A percentile compares a stretch with the other conserved stretches of the same genome.
These are phyloP conservation scores for Gobionotothen gibberifrons DNA, from an alignment of 2,797 vertebrate genomes.

Conservation along the genomic window DNA sequence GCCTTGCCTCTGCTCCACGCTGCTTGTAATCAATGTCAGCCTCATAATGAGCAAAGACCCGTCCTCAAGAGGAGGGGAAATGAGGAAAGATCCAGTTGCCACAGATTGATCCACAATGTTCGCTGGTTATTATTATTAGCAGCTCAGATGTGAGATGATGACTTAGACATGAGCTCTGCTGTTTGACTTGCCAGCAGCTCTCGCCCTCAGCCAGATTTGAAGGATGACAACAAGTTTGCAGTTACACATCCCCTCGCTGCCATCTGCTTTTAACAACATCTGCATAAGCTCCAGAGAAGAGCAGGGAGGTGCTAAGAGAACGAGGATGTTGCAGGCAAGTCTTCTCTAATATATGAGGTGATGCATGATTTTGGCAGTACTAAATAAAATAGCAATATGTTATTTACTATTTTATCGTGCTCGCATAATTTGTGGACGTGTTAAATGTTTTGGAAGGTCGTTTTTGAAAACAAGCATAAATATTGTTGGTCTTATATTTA, in stretches of 20 bases:
- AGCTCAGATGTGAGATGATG: constrained; percentile 22
- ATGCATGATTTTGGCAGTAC: constrained; percentile 12
- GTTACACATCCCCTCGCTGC: constrained; percentile 10
- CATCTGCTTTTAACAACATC: constrained; percentile 29
- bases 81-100: constrained; percentile 23
- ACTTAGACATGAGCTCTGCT: constrained; percentile 26
- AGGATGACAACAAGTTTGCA: constrained; percentile 31
- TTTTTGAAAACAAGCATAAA: background rate
- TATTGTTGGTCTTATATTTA: constrained; percentile 2
- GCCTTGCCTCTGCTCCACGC: constrained; percentile 20
- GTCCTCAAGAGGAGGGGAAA: constrained; percentile 25
- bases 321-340: background rate
- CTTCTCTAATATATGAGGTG: constrained; percentile 33
- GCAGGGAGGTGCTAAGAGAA: constrained; percentile 4
- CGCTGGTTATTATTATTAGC: constrained; percentile 14
- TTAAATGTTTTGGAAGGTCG: constrained; percentile 12
- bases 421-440: background rate
- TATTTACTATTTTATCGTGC: constrained; percentile 20
- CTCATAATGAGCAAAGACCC: constrained; percentile 18
- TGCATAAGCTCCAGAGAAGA: constrained; percentile 15
- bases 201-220: constrained; percentile 25
- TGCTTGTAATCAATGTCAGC: constrained; percentile 26
- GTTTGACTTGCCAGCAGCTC: constrained; percentile 24
- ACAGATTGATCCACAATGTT: constrained; percentile 24
- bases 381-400: constrained; percentile 22